Evolutionary conservation across 2,797 vertebrate genomes (phyloP), one percentile per base, ranked within the genome.

Genomic region (Leptoclinus maculatus): DNA sequence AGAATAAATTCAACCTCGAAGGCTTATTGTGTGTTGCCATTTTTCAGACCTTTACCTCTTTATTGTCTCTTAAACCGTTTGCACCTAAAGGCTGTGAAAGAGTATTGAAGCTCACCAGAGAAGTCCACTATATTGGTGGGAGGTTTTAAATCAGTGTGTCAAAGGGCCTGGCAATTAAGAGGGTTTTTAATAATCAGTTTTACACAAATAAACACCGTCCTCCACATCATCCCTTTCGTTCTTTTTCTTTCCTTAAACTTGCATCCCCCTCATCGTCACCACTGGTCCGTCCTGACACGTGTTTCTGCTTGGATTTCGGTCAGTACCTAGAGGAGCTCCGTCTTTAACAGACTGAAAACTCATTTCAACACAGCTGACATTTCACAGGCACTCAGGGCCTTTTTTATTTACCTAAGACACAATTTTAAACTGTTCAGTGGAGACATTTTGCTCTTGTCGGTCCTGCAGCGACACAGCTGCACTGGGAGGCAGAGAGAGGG

Each of bases 291-390:
- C 49, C 41, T 58, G 71, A 32, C 58, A 63, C 58, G 27, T 34
- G 62, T 84, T 87, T 87, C 83, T 83, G 79, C 75, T 87, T 71
- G 70, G 71, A 53, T 76, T 81, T 84, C 45, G 76, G 79, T 72
- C 72, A 17, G 72, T 45, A 86, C 87, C 87, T 89, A 0, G 67
- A 83, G 88, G 86, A 91, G 74, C 57, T 89, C 45, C 13, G 45
- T 87, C 77, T 83, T 87, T 76, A 88, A 87, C 85, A 82, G 85
- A 87, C 88, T 87, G 87, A 90, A 89, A 92, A 90, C 57, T 89
- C 36, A 89, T 93, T 91, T 89, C 71, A 87, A 60, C 89, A 90
- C 82, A 85, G 88, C 86, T 92, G 92, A 94, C 91, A 92, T 94
- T 94, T 94, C 79, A 87, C 73, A 17, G 66, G 86, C 85, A 76